phyloP scores from a whole-genome alignment of 2,888 invertebrate genomes.

The Tinea trinotella region DNA sequence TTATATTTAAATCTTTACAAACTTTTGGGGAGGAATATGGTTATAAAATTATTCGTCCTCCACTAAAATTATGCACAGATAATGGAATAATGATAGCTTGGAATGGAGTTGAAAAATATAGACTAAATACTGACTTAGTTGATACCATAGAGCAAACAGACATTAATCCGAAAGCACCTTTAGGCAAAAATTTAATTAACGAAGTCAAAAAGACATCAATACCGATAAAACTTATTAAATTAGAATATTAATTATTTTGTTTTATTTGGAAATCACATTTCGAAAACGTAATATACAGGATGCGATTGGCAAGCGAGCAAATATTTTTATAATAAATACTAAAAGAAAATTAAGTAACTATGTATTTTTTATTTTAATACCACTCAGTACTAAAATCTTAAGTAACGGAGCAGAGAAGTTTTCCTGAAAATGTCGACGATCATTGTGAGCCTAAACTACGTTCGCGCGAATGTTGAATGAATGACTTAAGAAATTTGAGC shows the following conservation, averaged over 20 bases:
- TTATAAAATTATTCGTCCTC: slow-evolving; percentile 81
- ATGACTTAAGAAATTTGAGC: too few relatives aligned
- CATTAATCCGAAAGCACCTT: slow-evolving; percentile 70
- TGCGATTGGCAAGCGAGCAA: too few relatives aligned
- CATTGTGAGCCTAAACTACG: too few relatives aligned
- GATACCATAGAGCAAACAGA: slow-evolving; percentile 73
- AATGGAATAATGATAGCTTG: slow-evolving; percentile 99
- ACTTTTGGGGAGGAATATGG: slow-evolving; percentile 76
- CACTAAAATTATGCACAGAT: slow-evolving; percentile 91
- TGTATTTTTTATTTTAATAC: too few relatives aligned
- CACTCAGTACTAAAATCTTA: too few relatives aligned
- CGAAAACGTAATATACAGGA: too few relatives aligned
- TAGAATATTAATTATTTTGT: slow-evolving; percentile 31
- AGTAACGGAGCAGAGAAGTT: too few relatives aligned
- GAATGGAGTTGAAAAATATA: slow-evolving; percentile 92
- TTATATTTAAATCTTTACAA: slow-evolving; percentile 79
- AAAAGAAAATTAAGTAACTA: too few relatives aligned
- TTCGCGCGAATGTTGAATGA: too few relatives aligned
- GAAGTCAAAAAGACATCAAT: slow-evolving; percentile 72
- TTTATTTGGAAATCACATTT: too few relatives aligned
- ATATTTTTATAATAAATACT: too few relatives aligned
- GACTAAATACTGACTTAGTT: slow-evolving; percentile 45
- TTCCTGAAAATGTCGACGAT: too few relatives aligned
- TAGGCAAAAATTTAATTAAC: slow-evolving; percentile 74
- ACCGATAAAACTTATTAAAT: slow-evolving; percentile 42